Conservation (phyloP, 2,113 vertebrate genomes). For the Nicator chloris region DNA sequence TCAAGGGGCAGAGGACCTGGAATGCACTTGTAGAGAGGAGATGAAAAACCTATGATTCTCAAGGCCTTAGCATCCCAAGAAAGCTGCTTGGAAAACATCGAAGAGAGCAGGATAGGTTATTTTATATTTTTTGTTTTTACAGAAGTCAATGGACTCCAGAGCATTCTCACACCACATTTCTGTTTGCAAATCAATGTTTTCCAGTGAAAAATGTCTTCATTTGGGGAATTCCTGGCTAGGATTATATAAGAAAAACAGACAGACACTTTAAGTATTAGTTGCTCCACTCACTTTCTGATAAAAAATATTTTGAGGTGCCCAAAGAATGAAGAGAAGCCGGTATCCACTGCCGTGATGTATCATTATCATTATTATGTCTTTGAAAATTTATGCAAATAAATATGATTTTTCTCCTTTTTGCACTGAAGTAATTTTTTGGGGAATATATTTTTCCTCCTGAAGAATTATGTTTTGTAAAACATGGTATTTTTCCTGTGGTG, state of each 20-base stretch:
- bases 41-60: not conserved
- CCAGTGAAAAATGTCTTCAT: not conserved
- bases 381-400: not conserved
- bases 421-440: not conserved
- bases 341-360: not conserved
- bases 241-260: not conserved
- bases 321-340: not conserved
- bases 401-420: not conserved
- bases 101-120: not conserved
- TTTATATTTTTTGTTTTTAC: not conserved
- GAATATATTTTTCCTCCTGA: not conserved
- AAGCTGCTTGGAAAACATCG: fast-evolving
- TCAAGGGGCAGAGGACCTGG: not conserved
- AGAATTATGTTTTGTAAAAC: not conserved
- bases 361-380: not conserved
- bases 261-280: not conserved
- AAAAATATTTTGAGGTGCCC: not conserved
- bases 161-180: not conserved
- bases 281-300: not conserved
- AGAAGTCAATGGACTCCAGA: not conserved
- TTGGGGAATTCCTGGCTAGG: not conserved
- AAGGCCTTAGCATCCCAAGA: not conserved
- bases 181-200: not conserved
- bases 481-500: not conserved
- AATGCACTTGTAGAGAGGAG: not conserved